A percentile compares a stretch with the other conserved stretches of the same genome.
Conservation (phyloP, 2,797 vertebrate species). For the Antrozous pallidus region DNA sequence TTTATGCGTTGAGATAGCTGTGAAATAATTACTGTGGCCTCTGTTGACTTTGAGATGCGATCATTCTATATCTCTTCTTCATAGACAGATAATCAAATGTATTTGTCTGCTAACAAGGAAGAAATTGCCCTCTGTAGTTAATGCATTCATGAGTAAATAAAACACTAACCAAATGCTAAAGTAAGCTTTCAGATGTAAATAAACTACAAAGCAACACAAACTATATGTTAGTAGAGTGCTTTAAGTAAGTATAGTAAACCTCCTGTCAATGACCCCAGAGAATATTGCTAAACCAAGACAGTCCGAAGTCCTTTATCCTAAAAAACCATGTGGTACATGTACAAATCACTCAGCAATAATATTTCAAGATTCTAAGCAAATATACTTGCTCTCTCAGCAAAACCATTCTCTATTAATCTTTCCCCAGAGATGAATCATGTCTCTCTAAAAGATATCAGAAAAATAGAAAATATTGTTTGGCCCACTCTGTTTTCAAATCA, state of each 20-base stretch:
- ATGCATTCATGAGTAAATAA: constrained; percentile 6
- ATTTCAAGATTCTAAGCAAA: neutral
- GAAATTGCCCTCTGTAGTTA: neutral
- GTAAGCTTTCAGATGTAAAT: neutral
- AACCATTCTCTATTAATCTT: neutral
- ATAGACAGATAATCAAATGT: neutral
- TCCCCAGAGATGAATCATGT: neutral
- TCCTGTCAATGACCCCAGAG: neutral
- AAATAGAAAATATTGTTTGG: neutral
- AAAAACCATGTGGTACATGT: neutral
- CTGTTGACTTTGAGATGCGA: neutral
- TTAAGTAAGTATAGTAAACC: neutral
- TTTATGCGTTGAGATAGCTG: neutral
- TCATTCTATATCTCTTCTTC: neutral
- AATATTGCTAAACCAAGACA: neutral
- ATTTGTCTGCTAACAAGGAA: constrained; percentile 5
- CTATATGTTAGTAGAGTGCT: neutral
- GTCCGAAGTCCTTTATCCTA: neutral
- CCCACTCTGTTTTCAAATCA: neutral
- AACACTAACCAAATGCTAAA: constrained; percentile 5
- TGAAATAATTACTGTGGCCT: neutral
- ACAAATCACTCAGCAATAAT: neutral
- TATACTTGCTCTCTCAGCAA: neutral
- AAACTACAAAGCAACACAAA: constrained; percentile 29
- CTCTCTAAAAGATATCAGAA: neutral